Base-by-base conservation (phyloP, 2,888 invertebrate genomes). In the Drosophila buzzatii region DNA sequence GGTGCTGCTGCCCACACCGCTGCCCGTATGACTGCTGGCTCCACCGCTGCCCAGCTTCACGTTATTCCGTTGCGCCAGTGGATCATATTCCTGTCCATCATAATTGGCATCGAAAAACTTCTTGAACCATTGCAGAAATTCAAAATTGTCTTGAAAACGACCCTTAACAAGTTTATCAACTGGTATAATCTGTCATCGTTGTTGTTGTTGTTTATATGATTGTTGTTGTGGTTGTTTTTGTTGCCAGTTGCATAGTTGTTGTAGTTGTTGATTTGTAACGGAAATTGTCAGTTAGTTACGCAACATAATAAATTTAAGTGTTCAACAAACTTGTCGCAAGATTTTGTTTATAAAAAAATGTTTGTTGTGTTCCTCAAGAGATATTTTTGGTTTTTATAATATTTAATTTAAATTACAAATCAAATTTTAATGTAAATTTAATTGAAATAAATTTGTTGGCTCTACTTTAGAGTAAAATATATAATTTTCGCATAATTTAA, bases 101-200 rank as follows among this genome's bases (percentile, higher is more conserved):
- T 99, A 99, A 95, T 99, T 99, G 86, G 99, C 99, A 94, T 99
- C 99, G 94, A 99, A 99, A 95, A 99, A 99, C 94, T 99, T 99
- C 96, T 99, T 99, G 95, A 99, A 99, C 99, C 99, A 99, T 95
- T 99, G 99, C 91, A 99, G 96, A 95, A 99, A 99, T 95, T 99
- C 99, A 95, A 99, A 99, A 95, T 99, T 99, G 95, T 99, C 99
- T 96, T 99, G 99, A 94, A 99, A 99, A 92, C 99, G 96, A 92
- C 98, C 99, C 94, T 99, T 99, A 93, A 99, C 98, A 94, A 99
- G 96, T 94, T 97, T 98, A 94, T 99, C 99, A 94, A 99, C 99
- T 84, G 99, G 98, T 94, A 99, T 98, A 93, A 99, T 98, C 99
- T 99, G 82, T 95, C 27, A 85, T 95, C 92, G 76, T 76, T 47